Base-by-base conservation (phyloP, 2,888 invertebrate genomes). In the Perdita meconis region DNA sequence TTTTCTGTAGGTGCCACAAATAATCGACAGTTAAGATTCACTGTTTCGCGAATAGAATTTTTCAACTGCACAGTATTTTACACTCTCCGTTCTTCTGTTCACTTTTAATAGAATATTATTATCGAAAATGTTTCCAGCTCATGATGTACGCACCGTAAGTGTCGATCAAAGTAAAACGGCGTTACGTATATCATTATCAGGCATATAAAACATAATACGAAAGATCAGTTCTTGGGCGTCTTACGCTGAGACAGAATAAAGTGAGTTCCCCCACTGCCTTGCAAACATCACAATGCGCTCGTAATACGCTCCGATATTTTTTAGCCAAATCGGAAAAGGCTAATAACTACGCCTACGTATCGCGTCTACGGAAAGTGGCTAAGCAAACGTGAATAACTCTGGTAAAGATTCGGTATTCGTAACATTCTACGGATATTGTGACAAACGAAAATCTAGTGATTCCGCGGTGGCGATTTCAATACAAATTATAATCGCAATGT, bases 191-290 rank as follows among this genome's bases (percentile, higher is more conserved):
- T 66, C 22, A 30, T 77, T 67, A 53, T 78, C 24, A 66, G 69
- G 72, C 51, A 79, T 78, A 78, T 72, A 72, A 85, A 47, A 82
- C 75, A 69, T 83, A 83, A 85, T 77, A 81, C 68, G 83, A 85
- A 78, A 84, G 77, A 82, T 89, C 83, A 89, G 86, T 88, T 86
- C 85, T 88, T 85, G 79, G 82, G 85, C 86, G 86, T 88, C 81
- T 85, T 80, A 84, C 86, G 86, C 87, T 86, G 78, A 82, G 82
- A 76, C 81, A 84, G 78, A 73, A 6, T 4, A 72, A 59, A 66
- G 74, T 78, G 79, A 80, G 76, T 74, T 57, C 66, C 60, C 75
- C 78, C 79, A 81, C 66, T 78, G 66, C 74, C 64, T 83, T 61
- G 68, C 76, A 82, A 84, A 85, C 80, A 83, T 87, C 82, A 87